phyloP scores from a whole-genome alignment of 1,140 invertebrate species.

The Bilobella aurantiaca region DNA sequence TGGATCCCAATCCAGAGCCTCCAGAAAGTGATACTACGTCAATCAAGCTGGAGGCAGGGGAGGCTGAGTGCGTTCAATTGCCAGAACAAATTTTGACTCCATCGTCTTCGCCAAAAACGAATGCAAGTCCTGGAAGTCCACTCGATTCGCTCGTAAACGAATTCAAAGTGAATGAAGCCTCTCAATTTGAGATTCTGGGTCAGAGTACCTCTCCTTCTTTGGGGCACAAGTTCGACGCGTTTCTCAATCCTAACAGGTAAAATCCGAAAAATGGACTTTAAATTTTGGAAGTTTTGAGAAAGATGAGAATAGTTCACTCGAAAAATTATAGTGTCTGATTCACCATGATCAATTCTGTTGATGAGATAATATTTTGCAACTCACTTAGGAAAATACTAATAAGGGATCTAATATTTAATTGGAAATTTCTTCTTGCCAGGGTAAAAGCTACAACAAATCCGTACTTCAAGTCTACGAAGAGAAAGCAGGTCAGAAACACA shows the following conservation, averaged over 20 bases:
- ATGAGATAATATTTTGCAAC: too few relatives aligned
- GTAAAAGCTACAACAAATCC: constrained; percentile 36
- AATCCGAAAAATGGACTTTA: constrained; percentile 1
- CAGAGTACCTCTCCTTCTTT: not conserved
- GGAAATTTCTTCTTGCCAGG: constrained; percentile 13
- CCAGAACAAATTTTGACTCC: constrained; percentile 25
- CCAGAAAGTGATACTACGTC: not conserved
- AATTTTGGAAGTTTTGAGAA: not conserved
- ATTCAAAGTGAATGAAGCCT: constrained; percentile 31
- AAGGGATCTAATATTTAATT: not conserved
- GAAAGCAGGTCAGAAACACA: constrained; percentile 31
- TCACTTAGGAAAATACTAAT: too few relatives aligned
- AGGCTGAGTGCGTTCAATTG: too few relatives aligned
- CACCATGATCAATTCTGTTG: too few relatives aligned
- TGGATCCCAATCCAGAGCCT: not conserved
- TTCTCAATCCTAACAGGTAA: constrained; percentile 32
- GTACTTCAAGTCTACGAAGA: constrained; percentile 35
- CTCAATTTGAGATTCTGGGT: constrained; percentile 19
- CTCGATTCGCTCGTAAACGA: constrained; percentile 24
- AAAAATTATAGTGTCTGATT: too few relatives aligned
- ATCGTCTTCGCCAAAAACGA: constrained; percentile 23
- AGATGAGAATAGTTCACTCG: too few relatives aligned
- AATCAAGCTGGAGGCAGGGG: not conserved
- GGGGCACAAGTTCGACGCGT: constrained; percentile 13
- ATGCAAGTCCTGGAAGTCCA: constrained; percentile 9